Conservation (phyloP, 2,888 invertebrate species). For the Brachyptera risi region DNA sequence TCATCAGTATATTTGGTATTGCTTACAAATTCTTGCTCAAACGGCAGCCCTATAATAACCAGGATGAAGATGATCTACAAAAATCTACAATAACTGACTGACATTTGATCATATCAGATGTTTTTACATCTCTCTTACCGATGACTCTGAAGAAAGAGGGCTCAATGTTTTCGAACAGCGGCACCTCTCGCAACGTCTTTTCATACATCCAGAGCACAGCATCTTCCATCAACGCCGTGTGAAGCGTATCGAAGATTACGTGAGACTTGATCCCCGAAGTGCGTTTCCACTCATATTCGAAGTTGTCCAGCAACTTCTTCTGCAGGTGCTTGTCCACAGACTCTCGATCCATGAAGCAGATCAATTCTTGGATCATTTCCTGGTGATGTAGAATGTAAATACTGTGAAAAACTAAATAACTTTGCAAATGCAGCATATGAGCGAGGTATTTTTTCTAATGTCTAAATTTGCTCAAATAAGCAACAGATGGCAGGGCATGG, state of each 20-base stretch:
- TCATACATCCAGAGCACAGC: conserved; percentile 53
- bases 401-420: too few species aligned
- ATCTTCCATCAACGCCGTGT: conserved; percentile 53
- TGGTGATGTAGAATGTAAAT: too few species aligned
- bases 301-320: conserved; percentile 46
- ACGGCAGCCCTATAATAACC: too few species aligned
- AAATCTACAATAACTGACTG: too few species aligned
- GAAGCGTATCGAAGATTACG: conserved; percentile 45
- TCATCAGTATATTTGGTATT: too few species aligned
- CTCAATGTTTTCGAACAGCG: conserved; percentile 52
- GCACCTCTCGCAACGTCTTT: conserved; percentile 50
- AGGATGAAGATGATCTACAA: too few species aligned
- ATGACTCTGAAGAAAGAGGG: conserved; percentile 53
- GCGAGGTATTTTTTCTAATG: too few species aligned
- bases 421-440: too few species aligned
- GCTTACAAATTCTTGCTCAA: too few species aligned
- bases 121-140: conserved; percentile 44
- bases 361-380: conserved; percentile 49
- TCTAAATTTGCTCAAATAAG: too few species aligned
- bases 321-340: conserved; percentile 45
- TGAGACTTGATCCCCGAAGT: conserved; percentile 53
- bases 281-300: conserved; percentile 53
- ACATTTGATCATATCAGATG: too few species aligned
- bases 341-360: conserved; percentile 44
- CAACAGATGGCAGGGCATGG: too few species aligned